Evolutionary conservation across 2,113 vertebrate species (phyloP).

Genomic region (Casuarius casuarius): DNA sequence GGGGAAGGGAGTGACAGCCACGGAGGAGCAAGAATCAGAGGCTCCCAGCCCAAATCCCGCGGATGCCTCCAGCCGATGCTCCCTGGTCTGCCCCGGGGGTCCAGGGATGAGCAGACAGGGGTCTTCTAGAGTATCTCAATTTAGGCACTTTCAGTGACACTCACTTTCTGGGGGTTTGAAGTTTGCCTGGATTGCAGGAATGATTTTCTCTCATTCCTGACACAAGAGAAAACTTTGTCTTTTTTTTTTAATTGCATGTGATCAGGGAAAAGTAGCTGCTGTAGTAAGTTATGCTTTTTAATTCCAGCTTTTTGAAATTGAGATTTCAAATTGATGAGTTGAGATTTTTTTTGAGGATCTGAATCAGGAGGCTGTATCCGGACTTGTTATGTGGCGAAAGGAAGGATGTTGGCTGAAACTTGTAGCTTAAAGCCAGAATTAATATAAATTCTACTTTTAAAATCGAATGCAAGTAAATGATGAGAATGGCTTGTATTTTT

Average conservation of each 20-base stretch:
- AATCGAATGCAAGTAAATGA: not conserved
- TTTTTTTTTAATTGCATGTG: not conserved
- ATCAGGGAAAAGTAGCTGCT: not conserved
- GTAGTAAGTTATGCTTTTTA: not conserved
- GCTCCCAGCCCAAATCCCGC: not conserved
- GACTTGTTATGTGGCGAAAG: not conserved
- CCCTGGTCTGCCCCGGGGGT: not conserved
- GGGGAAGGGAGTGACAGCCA: not conserved
- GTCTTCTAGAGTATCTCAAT: not conserved
- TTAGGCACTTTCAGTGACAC: not conserved
- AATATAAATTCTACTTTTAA: not conserved
- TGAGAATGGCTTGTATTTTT: not conserved
- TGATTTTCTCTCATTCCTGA: not conserved
- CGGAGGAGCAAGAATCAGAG: not conserved
- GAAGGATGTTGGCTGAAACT: not conserved
- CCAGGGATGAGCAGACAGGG: not conserved
- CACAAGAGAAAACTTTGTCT: not conserved
- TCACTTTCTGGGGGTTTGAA: not conserved
- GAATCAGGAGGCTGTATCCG: not conserved
- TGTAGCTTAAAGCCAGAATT: not conserved
- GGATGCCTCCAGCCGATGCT: not conserved
- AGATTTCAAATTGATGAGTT: not conserved
- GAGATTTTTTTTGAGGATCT: not conserved
- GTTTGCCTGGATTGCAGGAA: not conserved
- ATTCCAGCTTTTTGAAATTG: not conserved